Evolutionary conservation across 2,888 invertebrate genomes (phyloP).

Genomic region (Asteroscopus sphinx): DNA sequence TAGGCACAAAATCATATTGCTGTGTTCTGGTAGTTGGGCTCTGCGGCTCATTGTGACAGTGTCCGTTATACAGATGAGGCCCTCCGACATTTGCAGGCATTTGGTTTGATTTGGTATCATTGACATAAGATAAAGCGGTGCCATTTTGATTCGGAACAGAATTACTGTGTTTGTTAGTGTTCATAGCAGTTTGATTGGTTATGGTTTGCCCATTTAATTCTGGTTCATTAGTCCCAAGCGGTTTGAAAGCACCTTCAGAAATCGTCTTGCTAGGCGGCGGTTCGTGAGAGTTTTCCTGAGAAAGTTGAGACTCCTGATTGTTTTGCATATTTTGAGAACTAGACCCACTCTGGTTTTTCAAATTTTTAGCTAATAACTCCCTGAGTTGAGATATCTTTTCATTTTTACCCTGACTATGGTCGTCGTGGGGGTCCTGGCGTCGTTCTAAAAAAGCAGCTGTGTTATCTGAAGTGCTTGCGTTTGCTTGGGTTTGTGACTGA

Average conservation of each 20-base stretch:
- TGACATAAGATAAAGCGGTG: slow-evolving; percentile 64
- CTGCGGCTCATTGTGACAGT: slow-evolving; percentile 90
- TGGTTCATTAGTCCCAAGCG: slow-evolving; percentile 63
- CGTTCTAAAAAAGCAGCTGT: slow-evolving; percentile 81
- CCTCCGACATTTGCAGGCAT: slow-evolving; percentile 64
- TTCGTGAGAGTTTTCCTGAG: slow-evolving; percentile 68
- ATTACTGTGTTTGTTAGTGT: slow-evolving; percentile 67
- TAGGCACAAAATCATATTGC: slow-evolving; percentile 96
- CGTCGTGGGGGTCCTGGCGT: slow-evolving; percentile 84
- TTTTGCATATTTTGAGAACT: slow-evolving; percentile 66
- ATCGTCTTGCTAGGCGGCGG: slow-evolving; percentile 63
- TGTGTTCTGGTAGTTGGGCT: slow-evolving; percentile 94
- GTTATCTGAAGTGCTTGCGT: slow-evolving; percentile 48
- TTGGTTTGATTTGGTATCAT: slow-evolving; percentile 66
- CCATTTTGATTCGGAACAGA: slow-evolving; percentile 74
- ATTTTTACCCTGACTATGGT: slow-evolving; percentile 87
- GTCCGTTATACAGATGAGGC: slow-evolving; percentile 78
- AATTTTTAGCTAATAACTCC: slow-evolving; percentile 92
- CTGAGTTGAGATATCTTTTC: slow-evolving; percentile 93
- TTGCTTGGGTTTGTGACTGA: slow-evolving; percentile 54
- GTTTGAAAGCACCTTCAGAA: slow-evolving; percentile 79
- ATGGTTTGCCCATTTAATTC: slow-evolving; percentile 69
- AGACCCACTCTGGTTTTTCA: slow-evolving; percentile 86
- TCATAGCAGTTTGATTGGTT: slow-evolving; percentile 62
- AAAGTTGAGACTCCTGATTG: slow-evolving; percentile 66